A percentile compares a stretch with the other conserved stretches of the same genome.
Conservation (phyloP, 2,888 invertebrate species). For the Philereme transversata region DNA sequence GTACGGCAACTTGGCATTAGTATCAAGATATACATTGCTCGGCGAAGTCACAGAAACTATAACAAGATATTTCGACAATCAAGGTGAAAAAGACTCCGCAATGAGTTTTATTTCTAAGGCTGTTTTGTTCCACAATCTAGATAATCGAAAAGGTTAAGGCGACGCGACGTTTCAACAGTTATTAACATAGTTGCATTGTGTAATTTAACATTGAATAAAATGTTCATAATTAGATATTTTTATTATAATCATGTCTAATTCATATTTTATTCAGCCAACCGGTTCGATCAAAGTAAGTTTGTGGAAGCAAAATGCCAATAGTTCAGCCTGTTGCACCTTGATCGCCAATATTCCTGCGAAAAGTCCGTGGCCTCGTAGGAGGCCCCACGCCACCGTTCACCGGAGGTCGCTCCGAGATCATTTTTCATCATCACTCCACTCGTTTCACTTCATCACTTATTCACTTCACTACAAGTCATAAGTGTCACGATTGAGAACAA, state of each 20-base stretch:
- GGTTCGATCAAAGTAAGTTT: slow-evolving; percentile 37
- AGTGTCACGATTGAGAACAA: slow-evolving; percentile 41
- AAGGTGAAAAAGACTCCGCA: slow-evolving; percentile 45
- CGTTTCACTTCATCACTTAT: slow-evolving; percentile 56
- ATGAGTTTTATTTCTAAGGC: slow-evolving; percentile 20
- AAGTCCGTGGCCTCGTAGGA: slow-evolving; percentile 75
- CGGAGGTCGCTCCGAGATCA: slow-evolving; percentile 76
- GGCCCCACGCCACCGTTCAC: slow-evolving; percentile 73
- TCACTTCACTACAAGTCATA: slow-evolving; percentile 44
- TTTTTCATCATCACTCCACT: slow-evolving; percentile 74
- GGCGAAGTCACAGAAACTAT: slow-evolving; percentile 83
- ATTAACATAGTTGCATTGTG: slow-evolving; percentile 17
- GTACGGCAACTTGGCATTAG: slow-evolving; percentile 68
- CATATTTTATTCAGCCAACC: slow-evolving; percentile 34
- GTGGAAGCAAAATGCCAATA: slow-evolving; percentile 40
- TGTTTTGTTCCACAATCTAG: slow-evolving; percentile 21
- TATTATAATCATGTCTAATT: slow-evolving; percentile 8
- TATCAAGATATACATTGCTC: slow-evolving; percentile 80
- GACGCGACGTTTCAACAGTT: slow-evolving; percentile 21
- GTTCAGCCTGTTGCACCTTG: slow-evolving; percentile 72
- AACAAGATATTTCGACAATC: slow-evolving; percentile 51
- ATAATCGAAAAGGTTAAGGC: slow-evolving; percentile 31
- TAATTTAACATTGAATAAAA: slow-evolving; percentile 21
- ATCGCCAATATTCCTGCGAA: slow-evolving; percentile 84
- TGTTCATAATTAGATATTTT: slow-evolving; percentile 7